Conservation (phyloP, 2,888 invertebrate species). For the Drosophila recens region DNA sequence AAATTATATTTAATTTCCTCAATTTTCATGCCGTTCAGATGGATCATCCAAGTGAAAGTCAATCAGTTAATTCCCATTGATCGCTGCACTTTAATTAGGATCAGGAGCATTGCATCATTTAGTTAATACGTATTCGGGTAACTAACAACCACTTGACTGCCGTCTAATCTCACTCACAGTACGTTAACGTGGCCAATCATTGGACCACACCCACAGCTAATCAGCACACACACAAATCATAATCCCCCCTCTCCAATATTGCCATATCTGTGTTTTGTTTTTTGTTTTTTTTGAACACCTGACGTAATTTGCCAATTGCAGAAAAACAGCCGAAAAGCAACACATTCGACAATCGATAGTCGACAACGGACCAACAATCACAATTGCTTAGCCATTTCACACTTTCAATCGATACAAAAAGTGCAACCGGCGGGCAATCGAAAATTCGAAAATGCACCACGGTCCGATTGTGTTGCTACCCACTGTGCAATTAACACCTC, state of each 20-base stretch:
- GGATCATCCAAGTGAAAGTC: background rate
- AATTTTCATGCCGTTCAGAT: too few relatives aligned
- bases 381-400: constrained; percentile 81
- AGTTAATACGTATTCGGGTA: constrained; percentile 17
- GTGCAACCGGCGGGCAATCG: constrained; percentile 69
- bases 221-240: constrained; percentile 75
- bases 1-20: too few relatives aligned
- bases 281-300: constrained; percentile 59
- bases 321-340: constrained; percentile 43
- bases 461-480: constrained; percentile 53
- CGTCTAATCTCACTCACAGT: constrained; percentile 44
- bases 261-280: background rate
- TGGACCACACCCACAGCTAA: constrained; percentile 74
- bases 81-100: constrained; percentile 23
- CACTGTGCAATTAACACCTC: constrained; percentile 83
- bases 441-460: constrained; percentile 13
- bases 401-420: constrained; percentile 71
- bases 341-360: constrained; percentile 50
- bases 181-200: constrained; percentile 69
- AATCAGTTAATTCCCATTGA: constrained; percentile 5
- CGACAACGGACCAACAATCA: constrained; percentile 61
- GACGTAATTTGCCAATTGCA: constrained; percentile 79
- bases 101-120: constrained; percentile 29
- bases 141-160: constrained; percentile 39
- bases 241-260: constrained; percentile 24